Conservation (phyloP, 2,797 vertebrate species). For the Myotis vivesi region DNA sequence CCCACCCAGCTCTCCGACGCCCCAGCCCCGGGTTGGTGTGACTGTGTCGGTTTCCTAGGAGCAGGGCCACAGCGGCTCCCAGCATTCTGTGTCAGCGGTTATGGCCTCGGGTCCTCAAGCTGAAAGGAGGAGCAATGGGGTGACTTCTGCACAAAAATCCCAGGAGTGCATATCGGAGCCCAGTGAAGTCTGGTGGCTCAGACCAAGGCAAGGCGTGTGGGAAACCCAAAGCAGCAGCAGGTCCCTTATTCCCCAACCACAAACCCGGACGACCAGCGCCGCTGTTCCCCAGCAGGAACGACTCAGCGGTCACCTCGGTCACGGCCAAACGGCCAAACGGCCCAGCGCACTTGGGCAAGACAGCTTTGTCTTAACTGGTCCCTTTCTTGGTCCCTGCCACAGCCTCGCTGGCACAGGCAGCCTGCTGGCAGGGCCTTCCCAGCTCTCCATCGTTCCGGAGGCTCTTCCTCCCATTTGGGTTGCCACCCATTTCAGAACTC, state of each 20-base stretch:
- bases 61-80: neutral
- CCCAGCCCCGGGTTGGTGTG: neutral
- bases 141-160: neutral
- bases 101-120: neutral
- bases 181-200: neutral
- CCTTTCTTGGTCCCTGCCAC: neutral
- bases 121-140: neutral
- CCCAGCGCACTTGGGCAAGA: neutral
- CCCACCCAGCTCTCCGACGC: accelerated
- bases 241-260: neutral
- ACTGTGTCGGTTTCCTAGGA: accelerated
- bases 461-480: neutral
- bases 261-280: neutral
- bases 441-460: neutral
- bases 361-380: neutral
- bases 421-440: neutral
- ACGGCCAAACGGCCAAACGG: neutral
- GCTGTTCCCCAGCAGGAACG: accelerated
- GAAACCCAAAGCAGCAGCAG: neutral
- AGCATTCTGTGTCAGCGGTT: neutral
- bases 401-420: neutral
- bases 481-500: neutral
- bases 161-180: neutral
- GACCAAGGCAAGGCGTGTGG: neutral
- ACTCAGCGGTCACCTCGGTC: neutral